Evolutionary conservation across 2,888 invertebrate genomes (phyloP), one percentile per base, ranked within the genome.

Genomic region (Leucoptera coffeella): DNA sequence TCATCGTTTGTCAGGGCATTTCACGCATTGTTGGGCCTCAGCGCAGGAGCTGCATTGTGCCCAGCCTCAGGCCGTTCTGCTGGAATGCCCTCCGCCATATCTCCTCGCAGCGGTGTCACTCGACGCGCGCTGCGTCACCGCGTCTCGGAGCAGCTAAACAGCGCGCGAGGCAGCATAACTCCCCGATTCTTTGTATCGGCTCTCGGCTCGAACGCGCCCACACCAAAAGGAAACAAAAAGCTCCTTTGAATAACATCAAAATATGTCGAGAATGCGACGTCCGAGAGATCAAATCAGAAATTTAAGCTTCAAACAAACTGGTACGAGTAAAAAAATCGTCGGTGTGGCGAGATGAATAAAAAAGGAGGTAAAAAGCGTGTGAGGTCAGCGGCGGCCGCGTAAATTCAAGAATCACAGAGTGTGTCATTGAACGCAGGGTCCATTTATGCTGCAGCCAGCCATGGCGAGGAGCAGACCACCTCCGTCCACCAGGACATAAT

Each of bases 1-100:
- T 67, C 72, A 65, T 71, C 72, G 71, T 72, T 69, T 71, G 71
- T 71, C 71, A 71, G 69, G 52, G 59, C 62, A 59, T 69, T 71
- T 69, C 67, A 67, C 67, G 69, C 69, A 57, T 67, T 64, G 69
- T 65, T 62, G 67, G 65, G 60, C 62, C 61, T 69, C 64, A 65
- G 61, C 61, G 67, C 65, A 57, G 45, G 50, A 28, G 22, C 24
- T 28, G 28, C 22, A 28, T 28, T 29, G 29, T 25, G 29, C 22
- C 12, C 13, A 19, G 45, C n/a, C n/a, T n/a, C 45, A 42, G 43
- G 41, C 41, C 37, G 30, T n/a, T 14, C 15, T 15, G 9, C 15
- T 28, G 19, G 25, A 14, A 12, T 13, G 19, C 10, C 20, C 15
- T 15, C 19, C 22, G n/a, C n/a, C n/a, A n/a, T n/a, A 17, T n/a